phyloP scores from a whole-genome alignment of 1,140 invertebrate species.

The Leptopilina boulardi region DNA sequence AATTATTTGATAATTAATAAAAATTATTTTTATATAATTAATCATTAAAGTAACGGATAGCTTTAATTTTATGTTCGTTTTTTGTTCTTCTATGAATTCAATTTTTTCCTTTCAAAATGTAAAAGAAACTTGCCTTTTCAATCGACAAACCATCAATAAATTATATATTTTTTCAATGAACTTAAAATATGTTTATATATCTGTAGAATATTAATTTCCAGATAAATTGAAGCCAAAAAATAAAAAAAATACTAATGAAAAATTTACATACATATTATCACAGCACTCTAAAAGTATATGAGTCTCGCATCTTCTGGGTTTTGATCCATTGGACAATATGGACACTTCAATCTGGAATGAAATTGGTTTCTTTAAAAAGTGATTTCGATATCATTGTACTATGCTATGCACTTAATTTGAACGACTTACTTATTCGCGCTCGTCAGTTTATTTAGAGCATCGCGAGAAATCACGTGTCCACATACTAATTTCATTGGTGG shows the following conservation, averaged over 20 bases:
- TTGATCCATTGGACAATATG: conserved; percentile 98
- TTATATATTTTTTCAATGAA: neutral
- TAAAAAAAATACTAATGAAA: conserved; percentile 38
- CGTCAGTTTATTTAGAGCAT: conserved; percentile 96
- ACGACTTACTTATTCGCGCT: conserved; percentile 91
- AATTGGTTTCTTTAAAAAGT: conserved; percentile 70
- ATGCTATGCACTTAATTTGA: conserved; percentile 48
- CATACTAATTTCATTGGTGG: conserved; percentile 98
- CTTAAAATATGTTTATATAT: neutral
- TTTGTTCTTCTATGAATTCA: neutral
- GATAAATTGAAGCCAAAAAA: conserved; percentile 26
- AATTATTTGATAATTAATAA: too few relatives aligned
- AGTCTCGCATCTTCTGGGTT: conserved; percentile 93
- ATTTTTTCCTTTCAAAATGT: neutral
- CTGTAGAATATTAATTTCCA: conserved; percentile 19
- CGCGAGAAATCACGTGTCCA: conserved; percentile 98
- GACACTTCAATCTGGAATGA: conserved; percentile 94
- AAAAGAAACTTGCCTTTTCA: neutral
- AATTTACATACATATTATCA: conserved; percentile 62
- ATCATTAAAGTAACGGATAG: too few relatives aligned
- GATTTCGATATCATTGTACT: conserved; percentile 64
- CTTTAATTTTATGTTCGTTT: too few relatives aligned
- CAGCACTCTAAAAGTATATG: conserved; percentile 88
- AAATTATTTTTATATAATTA: too few relatives aligned
- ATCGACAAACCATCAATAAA: conserved; percentile 24